Percentiles rank a stretch among this genome's conserved stretches.
phyloP scores from a whole-genome alignment of 2,113 vertebrate genomes.

The Pelvicachromis taeniatus region DNA sequence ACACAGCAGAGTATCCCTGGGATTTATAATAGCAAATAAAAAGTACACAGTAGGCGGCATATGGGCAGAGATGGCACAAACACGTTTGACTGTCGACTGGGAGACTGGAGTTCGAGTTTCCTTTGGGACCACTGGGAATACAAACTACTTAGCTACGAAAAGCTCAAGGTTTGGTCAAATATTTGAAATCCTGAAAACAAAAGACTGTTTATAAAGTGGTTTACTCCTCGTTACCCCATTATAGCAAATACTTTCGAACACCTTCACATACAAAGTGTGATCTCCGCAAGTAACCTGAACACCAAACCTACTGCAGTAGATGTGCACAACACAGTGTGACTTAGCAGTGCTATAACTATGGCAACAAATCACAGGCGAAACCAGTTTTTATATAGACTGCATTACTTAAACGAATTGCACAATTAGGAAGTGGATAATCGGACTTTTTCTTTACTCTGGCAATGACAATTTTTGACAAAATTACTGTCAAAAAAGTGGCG shows the following conservation, averaged over 20 bases:
- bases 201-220: neutral
- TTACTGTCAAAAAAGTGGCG: constrained; percentile 51
- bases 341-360: neutral
- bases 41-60: neutral
- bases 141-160: neutral
- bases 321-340: neutral
- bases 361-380: neutral
- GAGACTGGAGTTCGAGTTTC: neutral
- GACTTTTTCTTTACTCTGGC: constrained; percentile 38
- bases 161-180: neutral
- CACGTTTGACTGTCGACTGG: neutral
- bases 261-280: neutral
- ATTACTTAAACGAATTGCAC: neutral
- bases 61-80: neutral
- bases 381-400: neutral
- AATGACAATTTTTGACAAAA: constrained; percentile 52
- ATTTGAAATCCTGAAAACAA: neutral
- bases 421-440: constrained; percentile 24
- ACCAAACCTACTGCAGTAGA: neutral
- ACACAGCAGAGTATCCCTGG: neutral
- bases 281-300: neutral
- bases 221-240: neutral
- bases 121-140: neutral
- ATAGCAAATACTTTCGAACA: neutral
- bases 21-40: neutral